A percentile compares a stretch with the other conserved stretches of the same genome.
Evolutionary conservation across 2,888 invertebrate genomes (phyloP).

Genomic region (Tipula vernalis): DNA sequence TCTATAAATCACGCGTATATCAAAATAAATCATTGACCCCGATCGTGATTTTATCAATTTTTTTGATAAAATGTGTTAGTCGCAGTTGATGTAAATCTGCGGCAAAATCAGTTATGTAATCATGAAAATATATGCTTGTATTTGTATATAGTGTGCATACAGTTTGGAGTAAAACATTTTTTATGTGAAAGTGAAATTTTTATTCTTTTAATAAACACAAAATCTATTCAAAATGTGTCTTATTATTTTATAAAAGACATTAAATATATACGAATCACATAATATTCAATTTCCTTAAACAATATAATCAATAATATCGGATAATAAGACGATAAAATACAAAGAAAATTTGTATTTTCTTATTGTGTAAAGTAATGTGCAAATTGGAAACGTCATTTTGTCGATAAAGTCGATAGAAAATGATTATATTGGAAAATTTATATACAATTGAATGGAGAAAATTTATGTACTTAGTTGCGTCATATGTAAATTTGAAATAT

Average conservation of each 20-base stretch:
- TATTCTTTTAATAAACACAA: not conserved
- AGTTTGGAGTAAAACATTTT: not conserved
- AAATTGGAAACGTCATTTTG: not conserved
- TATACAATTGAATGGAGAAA: not conserved
- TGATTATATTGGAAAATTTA: not conserved
- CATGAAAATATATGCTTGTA: not conserved
- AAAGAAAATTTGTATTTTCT: not conserved
- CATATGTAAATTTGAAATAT: not conserved
- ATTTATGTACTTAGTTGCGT: not conserved
- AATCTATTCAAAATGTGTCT: not conserved
- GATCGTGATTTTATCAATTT: not conserved
- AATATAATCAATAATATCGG: not conserved
- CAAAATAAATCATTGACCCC: not conserved
- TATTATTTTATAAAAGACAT: not conserved
- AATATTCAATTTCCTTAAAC: not conserved
- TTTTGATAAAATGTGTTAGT: not conserved
- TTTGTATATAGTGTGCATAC: not conserved
- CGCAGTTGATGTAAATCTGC: not conserved
- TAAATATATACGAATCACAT: not conserved
- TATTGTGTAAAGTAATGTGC: not conserved
- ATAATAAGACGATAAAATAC: not conserved
- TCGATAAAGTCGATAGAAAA: not conserved
- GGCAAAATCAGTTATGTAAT: not conserved
- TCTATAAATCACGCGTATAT: not conserved
- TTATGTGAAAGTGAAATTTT: not conserved